phyloP scores from a whole-genome alignment of 2,113 vertebrate genomes.

The Sapayoa aenigma region DNA sequence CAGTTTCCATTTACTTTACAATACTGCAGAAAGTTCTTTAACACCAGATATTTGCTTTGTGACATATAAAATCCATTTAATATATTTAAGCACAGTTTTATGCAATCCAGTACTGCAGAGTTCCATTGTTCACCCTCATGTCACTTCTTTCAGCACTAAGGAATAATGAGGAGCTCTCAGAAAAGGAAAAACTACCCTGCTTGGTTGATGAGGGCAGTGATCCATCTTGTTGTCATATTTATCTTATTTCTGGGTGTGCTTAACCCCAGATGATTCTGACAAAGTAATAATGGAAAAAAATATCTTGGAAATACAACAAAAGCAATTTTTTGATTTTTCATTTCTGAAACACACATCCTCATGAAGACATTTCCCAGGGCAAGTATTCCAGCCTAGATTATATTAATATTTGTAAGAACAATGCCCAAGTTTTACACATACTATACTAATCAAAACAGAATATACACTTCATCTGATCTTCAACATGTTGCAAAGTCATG shows the following conservation, averaged over 20 bases:
- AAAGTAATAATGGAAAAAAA: background rate
- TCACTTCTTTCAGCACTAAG: background rate
- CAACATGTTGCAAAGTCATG: background rate
- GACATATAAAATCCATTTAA: background rate
- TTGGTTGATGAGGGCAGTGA: background rate
- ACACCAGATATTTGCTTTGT: background rate
- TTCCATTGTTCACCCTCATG: background rate
- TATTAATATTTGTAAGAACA: background rate
- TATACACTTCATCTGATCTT: background rate
- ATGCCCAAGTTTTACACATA: background rate
- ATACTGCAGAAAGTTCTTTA: background rate
- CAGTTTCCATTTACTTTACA: background rate
- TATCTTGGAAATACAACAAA: background rate
- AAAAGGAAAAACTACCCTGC: background rate
- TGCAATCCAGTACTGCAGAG: background rate
- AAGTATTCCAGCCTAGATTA: background rate
- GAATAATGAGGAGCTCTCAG: background rate
- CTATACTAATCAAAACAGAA: background rate
- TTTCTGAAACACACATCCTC: background rate
- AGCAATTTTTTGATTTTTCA: background rate
- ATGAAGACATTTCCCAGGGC: background rate
- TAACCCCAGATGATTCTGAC: background rate
- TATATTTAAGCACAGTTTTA: background rate
- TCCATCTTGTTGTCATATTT: constrained; percentile 32
- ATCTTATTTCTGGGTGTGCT: background rate